phyloP scores from a whole-genome alignment of 2,797 vertebrate species.

The Manis pentadactyla region DNA sequence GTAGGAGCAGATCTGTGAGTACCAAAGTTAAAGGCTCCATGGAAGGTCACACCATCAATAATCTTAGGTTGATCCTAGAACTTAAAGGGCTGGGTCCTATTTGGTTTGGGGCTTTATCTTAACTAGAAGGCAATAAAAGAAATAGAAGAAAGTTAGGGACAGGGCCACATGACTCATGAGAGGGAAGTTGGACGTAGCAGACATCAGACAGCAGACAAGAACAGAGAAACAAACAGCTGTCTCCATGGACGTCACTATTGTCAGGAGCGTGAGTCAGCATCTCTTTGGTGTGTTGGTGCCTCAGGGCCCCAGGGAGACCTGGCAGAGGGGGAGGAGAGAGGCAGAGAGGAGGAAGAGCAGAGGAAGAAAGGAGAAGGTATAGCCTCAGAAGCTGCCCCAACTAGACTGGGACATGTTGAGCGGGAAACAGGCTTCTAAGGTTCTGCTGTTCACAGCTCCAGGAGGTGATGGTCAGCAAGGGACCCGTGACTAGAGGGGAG shows the following conservation, averaged over 20 bases:
- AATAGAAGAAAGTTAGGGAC: background rate
- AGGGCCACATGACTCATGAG: background rate
- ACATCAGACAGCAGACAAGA: constrained; percentile 2
- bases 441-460: background rate
- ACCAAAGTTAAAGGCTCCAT: background rate
- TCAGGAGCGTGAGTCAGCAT: background rate
- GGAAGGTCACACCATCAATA: background rate
- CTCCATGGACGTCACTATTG: background rate
- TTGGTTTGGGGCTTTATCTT: constrained; percentile 32
- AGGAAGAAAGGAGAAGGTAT: background rate
- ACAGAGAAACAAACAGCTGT: background rate
- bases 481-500: background rate
- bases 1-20: background rate
- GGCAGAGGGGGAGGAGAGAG: background rate
- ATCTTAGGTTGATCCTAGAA: background rate
- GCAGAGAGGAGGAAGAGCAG: background rate
- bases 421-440: background rate
- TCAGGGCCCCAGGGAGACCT: background rate
- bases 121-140: background rate
- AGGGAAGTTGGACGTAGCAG: background rate
- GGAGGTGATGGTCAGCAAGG: background rate
- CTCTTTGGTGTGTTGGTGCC: background rate
- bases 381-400: background rate
- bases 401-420: background rate
- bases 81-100: background rate